Evolutionary conservation across 2,888 invertebrate genomes (phyloP), one percentile per base, ranked within the genome.

Genomic region (Latrodectus elegans): DNA sequence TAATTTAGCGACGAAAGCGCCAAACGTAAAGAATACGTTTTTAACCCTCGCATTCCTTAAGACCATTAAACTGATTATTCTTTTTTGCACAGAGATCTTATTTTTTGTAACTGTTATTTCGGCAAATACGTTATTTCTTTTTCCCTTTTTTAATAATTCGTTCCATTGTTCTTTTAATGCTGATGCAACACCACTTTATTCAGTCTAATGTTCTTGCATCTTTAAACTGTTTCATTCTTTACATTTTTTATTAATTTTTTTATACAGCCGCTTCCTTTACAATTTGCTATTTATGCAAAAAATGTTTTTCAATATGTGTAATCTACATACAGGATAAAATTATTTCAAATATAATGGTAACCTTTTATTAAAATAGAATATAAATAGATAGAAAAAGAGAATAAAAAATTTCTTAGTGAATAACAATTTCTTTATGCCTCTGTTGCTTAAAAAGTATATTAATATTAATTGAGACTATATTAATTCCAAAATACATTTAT

Each of bases 161-260:
- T n/a, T 26, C 51, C 49, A 77, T 77, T 77, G 76, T 77, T 49
- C 17, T n/a, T 51, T 51, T 77, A 77, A 77, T 77, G 76, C 49
- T 38, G 6, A n/a, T 51, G 38, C 67, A 77, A 77, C 64, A 77
- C 38, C 26, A 65, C 65, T 22, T 17, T 17, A 67, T 77, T 77
- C 67, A 65, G 67, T 51, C 64, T 79, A 71, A 79, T 71, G 70
- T 79, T 71, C 71, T 65, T 71, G 55, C 72, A 15, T 60, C 65
- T 51, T 72, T 80, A 60, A 60, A n/a, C 8, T 60, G 12, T 60
- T 55, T 17, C 15, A 53, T 67, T 68, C 65, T 68, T 65, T 51
- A 51, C 22, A 22, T 72, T n/a, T 72, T 51, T 72, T 52, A 14
- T 12, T 14, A 49, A 38, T 60, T 60, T 55, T 60, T 55, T 60